Evolutionary conservation across 2,888 invertebrate species (phyloP).

Genomic region (Listrodromus nycthemerus): DNA sequence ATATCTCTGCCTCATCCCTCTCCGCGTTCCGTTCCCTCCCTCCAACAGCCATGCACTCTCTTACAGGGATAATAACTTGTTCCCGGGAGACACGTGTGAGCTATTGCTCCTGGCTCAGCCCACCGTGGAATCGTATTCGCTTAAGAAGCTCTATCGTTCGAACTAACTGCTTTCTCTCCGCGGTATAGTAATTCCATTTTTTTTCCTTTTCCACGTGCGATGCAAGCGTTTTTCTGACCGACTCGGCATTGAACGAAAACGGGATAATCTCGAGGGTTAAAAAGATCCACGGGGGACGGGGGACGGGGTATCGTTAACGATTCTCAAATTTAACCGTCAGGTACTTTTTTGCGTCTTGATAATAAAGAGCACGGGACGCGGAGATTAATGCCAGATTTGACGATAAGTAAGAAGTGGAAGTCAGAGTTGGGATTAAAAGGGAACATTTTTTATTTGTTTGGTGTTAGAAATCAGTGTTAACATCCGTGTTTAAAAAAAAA

Average conservation of each 20-base stretch:
- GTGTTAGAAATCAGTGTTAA: too few species aligned
- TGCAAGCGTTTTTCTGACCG: slow-evolving; percentile 49
- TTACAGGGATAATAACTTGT: slow-evolving; percentile 63
- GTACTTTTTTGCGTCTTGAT: neutral
- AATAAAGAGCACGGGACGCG: neutral
- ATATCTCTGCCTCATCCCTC: slow-evolving; percentile 22
- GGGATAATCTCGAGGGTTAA: slow-evolving; percentile 1
- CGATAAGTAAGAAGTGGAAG: neutral
- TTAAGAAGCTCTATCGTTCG: slow-evolving; percentile 39
- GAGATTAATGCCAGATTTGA: neutral
- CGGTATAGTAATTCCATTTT: slow-evolving; percentile 16
- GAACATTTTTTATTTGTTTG: too few species aligned
- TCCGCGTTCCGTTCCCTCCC: slow-evolving; percentile 3
- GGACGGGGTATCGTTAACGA: neutral
- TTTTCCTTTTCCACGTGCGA: neutral
- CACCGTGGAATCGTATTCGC: slow-evolving; percentile 47
- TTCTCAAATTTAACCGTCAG: neutral
- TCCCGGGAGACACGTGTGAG: slow-evolving; percentile 58
- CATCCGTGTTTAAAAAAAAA: too few species aligned
- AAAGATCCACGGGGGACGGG: neutral
- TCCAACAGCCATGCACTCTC: slow-evolving; percentile 20
- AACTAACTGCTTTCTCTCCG: slow-evolving; percentile 35
- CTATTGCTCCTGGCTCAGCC: slow-evolving; percentile 46
- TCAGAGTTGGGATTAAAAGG: too few species aligned
- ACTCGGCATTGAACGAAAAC: slow-evolving; percentile 24